Conservation (phyloP, 2,888 invertebrate genomes). For the Dexiosoma caninum region DNA sequence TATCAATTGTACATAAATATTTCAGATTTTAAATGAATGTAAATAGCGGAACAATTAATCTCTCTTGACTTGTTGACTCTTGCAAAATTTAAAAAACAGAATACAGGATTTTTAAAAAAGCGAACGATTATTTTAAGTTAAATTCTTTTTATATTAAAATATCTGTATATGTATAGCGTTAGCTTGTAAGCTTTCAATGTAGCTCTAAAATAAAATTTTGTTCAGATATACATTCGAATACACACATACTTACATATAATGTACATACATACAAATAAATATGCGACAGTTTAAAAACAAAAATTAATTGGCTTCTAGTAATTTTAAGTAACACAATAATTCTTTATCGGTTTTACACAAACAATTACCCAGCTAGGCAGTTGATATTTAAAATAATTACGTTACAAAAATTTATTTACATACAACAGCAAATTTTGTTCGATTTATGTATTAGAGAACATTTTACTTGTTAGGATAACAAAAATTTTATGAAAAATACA, state of each 20-base stretch:
- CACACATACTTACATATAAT: too few species aligned
- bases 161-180: slow-evolving; percentile 23
- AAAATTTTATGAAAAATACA: slow-evolving; percentile 7
- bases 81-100: too few species aligned
- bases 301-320: slow-evolving; percentile 1
- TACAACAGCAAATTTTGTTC: neutral
- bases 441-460: neutral
- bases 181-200: slow-evolving; percentile 56
- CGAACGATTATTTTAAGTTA: slow-evolving; percentile 39
- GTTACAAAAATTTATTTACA: neutral
- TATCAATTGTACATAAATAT: neutral
- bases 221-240: neutral
- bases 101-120: neutral
- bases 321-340: neutral
- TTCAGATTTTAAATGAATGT: neutral
- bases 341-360: neutral
- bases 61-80: too few species aligned
- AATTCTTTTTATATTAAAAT: slow-evolving; percentile 18
- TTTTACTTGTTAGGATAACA: slow-evolving; percentile 5
- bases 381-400: slow-evolving; percentile 12
- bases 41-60: neutral
- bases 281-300: neutral
- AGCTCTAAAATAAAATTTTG: slow-evolving; percentile 2
- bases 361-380: neutral
- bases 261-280: slow-evolving; percentile 1